These are phyloP conservation scores for Cirrhinus mrigala DNA, from an alignment of 2,797 vertebrate genomes.

Conservation along the genomic window DNA sequence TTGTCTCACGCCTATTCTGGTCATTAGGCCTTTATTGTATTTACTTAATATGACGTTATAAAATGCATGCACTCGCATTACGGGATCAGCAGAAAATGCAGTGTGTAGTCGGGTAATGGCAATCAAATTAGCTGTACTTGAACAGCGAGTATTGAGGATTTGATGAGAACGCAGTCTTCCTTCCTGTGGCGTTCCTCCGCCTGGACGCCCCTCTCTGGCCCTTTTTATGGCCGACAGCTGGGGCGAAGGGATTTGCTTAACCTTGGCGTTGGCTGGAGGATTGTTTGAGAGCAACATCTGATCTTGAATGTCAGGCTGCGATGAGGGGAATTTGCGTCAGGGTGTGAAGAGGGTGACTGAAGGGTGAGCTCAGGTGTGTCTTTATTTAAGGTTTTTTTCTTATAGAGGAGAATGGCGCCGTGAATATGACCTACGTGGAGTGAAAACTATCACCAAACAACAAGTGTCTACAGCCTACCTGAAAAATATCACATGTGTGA, in stretches of 20 bases:
- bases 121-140: conserved; percentile 61
- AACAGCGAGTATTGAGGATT: conserved; percentile 58
- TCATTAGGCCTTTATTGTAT: conserved; percentile 50
- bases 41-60: conserved; percentile 52
- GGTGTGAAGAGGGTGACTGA: background rate
- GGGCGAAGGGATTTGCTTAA: conserved; percentile 25
- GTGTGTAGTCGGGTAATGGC: conserved; percentile 26
- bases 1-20: conserved; percentile 51
- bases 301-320: conserved; percentile 1
- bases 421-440: background rate
- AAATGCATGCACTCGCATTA: conserved; percentile 51
- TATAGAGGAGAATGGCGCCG: conserved; percentile 3
- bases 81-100: conserved; percentile 9
- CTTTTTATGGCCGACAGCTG: conserved; percentile 28
- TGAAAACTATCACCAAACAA: conserved; percentile 26
- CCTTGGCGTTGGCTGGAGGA: conserved; percentile 22
- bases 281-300: conserved; percentile 33
- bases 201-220: conserved; percentile 54
- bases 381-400: background rate
- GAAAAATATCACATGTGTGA: background rate
- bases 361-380: background rate
- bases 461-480: background rate
- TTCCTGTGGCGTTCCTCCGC: conserved; percentile 18
- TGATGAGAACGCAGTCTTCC: conserved; percentile 34
- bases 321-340: background rate